Evolutionary conservation across 2,113 vertebrate species (phyloP).

Genomic region (Dipodomys stephensi): DNA sequence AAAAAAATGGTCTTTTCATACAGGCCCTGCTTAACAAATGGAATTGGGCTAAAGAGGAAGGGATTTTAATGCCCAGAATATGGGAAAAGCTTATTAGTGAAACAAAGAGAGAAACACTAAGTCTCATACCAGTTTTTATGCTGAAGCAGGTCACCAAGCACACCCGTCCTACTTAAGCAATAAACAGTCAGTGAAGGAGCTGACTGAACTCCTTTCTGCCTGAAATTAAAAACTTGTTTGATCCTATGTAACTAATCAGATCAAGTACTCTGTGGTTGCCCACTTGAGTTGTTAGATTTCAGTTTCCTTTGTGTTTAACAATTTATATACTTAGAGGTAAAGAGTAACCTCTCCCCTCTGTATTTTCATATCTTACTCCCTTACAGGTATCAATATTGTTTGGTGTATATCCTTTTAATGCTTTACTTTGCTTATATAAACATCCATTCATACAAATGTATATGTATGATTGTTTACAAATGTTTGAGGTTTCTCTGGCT

Average conservation of each 20-base stretch:
- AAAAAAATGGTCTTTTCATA: slow-evolving; percentile 66
- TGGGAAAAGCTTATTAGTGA: slow-evolving; percentile 82
- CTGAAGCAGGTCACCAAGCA: slow-evolving; percentile 86
- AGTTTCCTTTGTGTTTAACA: background rate
- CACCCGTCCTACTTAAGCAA: slow-evolving; percentile 16
- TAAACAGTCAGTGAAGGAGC: background rate
- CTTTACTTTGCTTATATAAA: slow-evolving; percentile 23
- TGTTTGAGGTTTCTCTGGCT: background rate
- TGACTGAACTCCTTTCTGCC: background rate
- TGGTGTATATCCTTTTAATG: background rate
- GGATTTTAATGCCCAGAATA: slow-evolving; percentile 81
- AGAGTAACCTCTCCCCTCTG: background rate
- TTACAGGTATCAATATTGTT: background rate
- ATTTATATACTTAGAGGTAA: background rate
- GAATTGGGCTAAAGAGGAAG: slow-evolving; percentile 82
- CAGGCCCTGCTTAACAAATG: slow-evolving; percentile 73
- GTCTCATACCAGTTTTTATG: slow-evolving; percentile 65
- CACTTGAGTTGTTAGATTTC: background rate
- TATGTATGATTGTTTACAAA: background rate
- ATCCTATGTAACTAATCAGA: background rate
- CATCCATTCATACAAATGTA: background rate
- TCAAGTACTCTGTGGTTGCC: background rate
- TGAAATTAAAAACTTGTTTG: background rate
- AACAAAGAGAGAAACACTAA: slow-evolving; percentile 86
- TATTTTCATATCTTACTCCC: background rate